phyloP scores from a whole-genome alignment of 2,888 invertebrate species.

The Stenichneumon culpator region DNA sequence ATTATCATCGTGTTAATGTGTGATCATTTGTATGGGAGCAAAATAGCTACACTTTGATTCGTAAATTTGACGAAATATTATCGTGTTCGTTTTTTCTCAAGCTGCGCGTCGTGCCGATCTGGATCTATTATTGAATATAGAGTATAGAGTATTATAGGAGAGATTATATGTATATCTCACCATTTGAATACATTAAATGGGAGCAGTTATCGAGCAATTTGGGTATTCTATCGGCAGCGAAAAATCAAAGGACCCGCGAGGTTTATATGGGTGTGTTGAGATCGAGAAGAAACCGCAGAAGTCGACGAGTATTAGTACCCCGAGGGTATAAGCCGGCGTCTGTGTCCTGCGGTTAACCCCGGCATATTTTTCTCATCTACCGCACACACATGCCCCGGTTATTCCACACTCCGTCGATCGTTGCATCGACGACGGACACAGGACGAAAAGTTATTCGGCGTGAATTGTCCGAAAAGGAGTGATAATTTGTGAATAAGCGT shows the following conservation, averaged over 20 bases:
- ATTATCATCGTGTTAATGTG: background rate
- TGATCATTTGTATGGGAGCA: background rate
- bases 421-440: conserved; percentile 8
- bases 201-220: conserved; percentile 62
- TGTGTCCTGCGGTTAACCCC: conserved; percentile 58
- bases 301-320: conserved; percentile 52
- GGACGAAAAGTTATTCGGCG: conserved; percentile 66
- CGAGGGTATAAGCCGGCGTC: conserved; percentile 37
- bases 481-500: conserved; percentile 77
- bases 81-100: background rate
- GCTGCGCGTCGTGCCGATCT: background rate
- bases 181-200: conserved; percentile 57
- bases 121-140: conserved; percentile 10
- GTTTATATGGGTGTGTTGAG: conserved; percentile 35
- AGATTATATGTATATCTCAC: conserved; percentile 46
- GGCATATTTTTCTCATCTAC: conserved; percentile 32
- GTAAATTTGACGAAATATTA: background rate
- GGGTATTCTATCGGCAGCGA: conserved; percentile 62
- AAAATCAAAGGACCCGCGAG: conserved; percentile 39
- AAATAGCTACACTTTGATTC: background rate
- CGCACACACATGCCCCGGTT: conserved; percentile 24
- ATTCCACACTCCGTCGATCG: conserved; percentile 31
- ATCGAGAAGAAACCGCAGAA: conserved; percentile 64
- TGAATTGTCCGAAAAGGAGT: conserved; percentile 70
- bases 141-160: background rate